A percentile compares a stretch with the other conserved stretches of the same genome.
phyloP scores from a whole-genome alignment of 2,888 invertebrate genomes.

The Elysia crispata region DNA sequence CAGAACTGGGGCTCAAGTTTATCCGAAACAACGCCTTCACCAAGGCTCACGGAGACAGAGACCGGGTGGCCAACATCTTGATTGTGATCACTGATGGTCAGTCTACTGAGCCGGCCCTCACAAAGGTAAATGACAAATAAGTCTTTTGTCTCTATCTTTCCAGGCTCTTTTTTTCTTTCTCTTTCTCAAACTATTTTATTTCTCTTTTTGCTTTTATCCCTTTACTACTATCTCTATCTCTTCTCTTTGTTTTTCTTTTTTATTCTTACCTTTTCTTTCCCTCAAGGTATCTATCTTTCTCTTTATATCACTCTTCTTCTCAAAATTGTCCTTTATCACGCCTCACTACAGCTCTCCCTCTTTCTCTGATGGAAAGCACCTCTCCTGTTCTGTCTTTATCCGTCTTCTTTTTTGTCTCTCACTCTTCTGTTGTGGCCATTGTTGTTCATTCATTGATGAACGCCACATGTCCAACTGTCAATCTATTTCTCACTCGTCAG shows the following conservation, averaged over 20 bases:
- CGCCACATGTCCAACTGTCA: too few relatives aligned
- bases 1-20: slow-evolving; percentile 49
- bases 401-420: background rate
- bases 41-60: slow-evolving; percentile 51
- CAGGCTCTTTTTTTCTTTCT: too few relatives aligned
- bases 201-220: background rate
- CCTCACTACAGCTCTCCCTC: background rate
- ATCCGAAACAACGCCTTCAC: slow-evolving; percentile 49
- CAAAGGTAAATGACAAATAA: slow-evolving; percentile 6
- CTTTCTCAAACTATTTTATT: too few relatives aligned
- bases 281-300: slow-evolving; percentile 6
- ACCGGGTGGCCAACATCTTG: slow-evolving; percentile 63
- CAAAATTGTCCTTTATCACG: too few relatives aligned
- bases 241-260: background rate
- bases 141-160: too few relatives aligned
- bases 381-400: background rate
- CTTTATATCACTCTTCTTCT: too few relatives aligned
- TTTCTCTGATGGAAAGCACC: background rate
- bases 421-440: too few relatives aligned
- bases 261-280: background rate
- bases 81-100: slow-evolving; percentile 68
- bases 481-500: too few relatives aligned
- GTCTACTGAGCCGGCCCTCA: slow-evolving; percentile 50
- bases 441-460: too few relatives aligned
- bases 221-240: background rate